Base-by-base conservation (phyloP, 2,797 vertebrate genomes). In the Synanceia verrucosa region DNA sequence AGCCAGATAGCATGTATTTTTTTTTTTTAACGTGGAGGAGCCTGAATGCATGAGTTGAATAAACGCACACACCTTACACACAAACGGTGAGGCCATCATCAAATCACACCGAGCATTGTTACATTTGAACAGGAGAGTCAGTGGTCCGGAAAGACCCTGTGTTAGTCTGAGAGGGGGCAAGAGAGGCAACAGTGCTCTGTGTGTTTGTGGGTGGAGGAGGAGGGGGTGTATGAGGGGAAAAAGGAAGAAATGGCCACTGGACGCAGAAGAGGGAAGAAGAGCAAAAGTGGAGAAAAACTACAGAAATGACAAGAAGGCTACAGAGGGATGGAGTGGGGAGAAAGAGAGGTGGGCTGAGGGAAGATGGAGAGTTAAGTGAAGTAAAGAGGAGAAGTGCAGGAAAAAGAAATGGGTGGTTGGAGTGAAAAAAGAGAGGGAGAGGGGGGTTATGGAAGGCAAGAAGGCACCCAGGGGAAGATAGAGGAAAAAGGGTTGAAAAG, bases 41-140 rank as follows among this genome's bases (percentile, higher is more conserved):
- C 52, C 11, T 64, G 29, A n/a, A 50, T 52, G 37, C 50, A 43
- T 28, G 19, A 71, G 51, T 18, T 48, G 29, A 73, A 61, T 57
- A 41, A 61, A 67, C 43, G 73, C 56, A 41, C 36, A 81, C 58
- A 21, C 47, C 34, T n/a, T n/a, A 43, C 36, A 70, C 56, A 33
- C 5, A 21, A 90, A 89, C 85, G n/a, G n/a, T 90, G 87, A 85
- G 87, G 86, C 88, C 90, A 91, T 91, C 88, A 90, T 93, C 88
- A 93, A 94, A 94, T 92, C 91, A 92, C 89, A 60, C 76, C 79
- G 91, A 90, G 88, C 87, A 91, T 91, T 91, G 91, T 92, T 93
- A 90, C 90, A 91, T 90, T 91, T 88, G 86, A 91, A 86, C 82
- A 83, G 87, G 79, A 85, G 75, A 91, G 76, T 73, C 89, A 91